Evolutionary conservation across 2,797 vertebrate genomes (phyloP), one percentile per base, ranked within the genome.

Genomic region (Amblyopsis hoosieri): DNA sequence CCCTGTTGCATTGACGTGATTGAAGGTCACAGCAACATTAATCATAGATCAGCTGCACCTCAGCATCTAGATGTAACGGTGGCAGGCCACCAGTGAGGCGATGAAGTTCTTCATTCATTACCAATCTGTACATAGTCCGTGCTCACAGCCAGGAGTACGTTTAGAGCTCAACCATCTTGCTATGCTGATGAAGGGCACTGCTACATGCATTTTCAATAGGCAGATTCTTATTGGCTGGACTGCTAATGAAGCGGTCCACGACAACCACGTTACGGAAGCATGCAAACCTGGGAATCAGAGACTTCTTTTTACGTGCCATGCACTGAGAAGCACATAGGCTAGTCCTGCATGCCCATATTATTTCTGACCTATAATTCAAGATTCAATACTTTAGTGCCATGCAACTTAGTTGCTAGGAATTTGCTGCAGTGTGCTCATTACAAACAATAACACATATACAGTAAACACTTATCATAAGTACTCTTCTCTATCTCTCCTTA

Each of bases 61-160:
- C 46, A 14, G 12, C 17, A 13, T 48, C 17, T 66, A 56, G 23
- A 48, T 10, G 11, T 58, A 68, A 56, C 52, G 19, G 67, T 45
- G 15, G 58, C 57, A 15, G 50, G 10, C 23, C 37, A n/a, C 45
- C 1, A 50, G 53, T n/a, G 57, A 67, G 45, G 57, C 50, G 55
- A 72, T 73, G 37, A 67, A 76, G 57, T n/a, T 57, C 73, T 33
- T 60, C 49, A 68, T 50, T 70, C 69, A 70, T 71, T 72, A 65
- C 60, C 54, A 52, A 72, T 70, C 69, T 55, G 61, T 54, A 59
- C 47, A 13, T 54, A 46, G 66, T 62, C 60, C 45, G 60, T n/a
- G 3, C 55, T 51, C 58, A 54, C 62, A 45, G 56, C 56, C 37
- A 14, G 66, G 66, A 57, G 47, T 72, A 64, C 61, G 64, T 79